Base-by-base conservation (phyloP, 2,888 invertebrate genomes). In the Calameuta pallipes region DNA sequence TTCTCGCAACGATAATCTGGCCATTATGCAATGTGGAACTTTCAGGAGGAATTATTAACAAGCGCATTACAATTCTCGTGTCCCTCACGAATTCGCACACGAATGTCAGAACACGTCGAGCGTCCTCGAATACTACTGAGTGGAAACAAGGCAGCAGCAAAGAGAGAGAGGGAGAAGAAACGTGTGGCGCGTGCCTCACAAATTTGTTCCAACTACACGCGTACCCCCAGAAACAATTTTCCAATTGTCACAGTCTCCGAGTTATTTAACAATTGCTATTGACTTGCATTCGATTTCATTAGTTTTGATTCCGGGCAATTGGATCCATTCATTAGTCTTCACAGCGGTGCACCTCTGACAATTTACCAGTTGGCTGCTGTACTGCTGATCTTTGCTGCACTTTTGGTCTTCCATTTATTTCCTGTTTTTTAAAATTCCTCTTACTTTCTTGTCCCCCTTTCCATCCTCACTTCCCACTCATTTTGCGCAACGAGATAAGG, bases 211-310 rank as follows among this genome's bases (percentile, higher is more conserved):
- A 68, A 56, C 73, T 41, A 68, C 71, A 79, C 69, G 36, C 56
- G 23, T 76, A 74, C 37, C 74, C 79, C 79, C 77, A 80, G 74
- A 35, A 33, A 75, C 79, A 73, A 80, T 80, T 79, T 80, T 76
- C 74, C 75, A 36, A 75, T 77, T 77, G 80, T 30, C 73, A 23
- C 56, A 56, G 23, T 15, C 9, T 56, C 56, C 23, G 56, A 41
- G 41, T 56, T 56, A 56, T 23, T 56, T 56, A 56, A 56, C 23
- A 56, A 56, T 56, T 56, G 56, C 56, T 56, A 23, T 56, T 56
- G 23, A 56, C 23, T 23, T 56, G 56, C 56, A 23, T 56, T 56
- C 56, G 56, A 56, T 56, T 23, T 56, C 56, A 56, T 56, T 56
- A 56, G 56, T 56, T 56, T 23, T 23, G 56, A 56, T 56, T 56